Percentiles rank a stretch among this genome's conserved stretches.
phyloP scores from a whole-genome alignment of 1,140 invertebrate genomes.

The Drosophila tani region DNA sequence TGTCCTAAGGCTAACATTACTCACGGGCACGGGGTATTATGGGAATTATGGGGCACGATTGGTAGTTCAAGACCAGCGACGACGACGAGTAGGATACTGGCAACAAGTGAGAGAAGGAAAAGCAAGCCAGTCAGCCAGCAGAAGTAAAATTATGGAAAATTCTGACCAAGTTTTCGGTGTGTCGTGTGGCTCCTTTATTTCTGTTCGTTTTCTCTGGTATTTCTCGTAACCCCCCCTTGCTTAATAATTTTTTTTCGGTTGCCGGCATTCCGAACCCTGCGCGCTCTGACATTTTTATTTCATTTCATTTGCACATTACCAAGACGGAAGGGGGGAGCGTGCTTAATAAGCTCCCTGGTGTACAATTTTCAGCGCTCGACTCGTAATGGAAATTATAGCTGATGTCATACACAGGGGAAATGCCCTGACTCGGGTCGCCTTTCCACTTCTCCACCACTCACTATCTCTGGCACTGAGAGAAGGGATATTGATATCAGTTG shows the following conservation, averaged over 20 bases:
- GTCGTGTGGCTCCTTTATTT: conserved; percentile 21
- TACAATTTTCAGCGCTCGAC: conserved; percentile 80
- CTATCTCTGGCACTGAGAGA: conserved; percentile 13
- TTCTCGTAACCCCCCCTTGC: background rate
- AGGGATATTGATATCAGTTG: background rate
- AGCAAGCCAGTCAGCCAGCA: background rate
- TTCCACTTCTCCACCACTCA: conserved; percentile 7
- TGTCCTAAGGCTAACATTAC: conserved; percentile 38
- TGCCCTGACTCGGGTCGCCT: conserved; percentile 36
- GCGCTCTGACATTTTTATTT: conserved; percentile 65
- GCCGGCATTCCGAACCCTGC: conserved; percentile 6
- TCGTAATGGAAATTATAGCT: conserved; percentile 84
- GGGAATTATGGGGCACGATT: conserved; percentile 38
- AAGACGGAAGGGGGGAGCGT: conserved; percentile 11
- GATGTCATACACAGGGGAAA: conserved; percentile 79
- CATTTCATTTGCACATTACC: conserved; percentile 79
- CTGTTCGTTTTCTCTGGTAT: conserved; percentile 10
- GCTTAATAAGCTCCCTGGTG: conserved; percentile 82
- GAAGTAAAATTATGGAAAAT: conserved; percentile 25
- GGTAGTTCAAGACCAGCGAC: conserved; percentile 13
- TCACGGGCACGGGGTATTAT: conserved; percentile 31
- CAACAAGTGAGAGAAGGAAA: conserved; percentile 28
- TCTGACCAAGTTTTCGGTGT: conserved; percentile 26
- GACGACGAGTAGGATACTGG: conserved; percentile 2
- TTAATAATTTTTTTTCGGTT: conserved; percentile 17